These are phyloP conservation scores for Drosophila mojavensis DNA, from an alignment of 1,140 invertebrate species.

Conservation along the genomic window DNA sequence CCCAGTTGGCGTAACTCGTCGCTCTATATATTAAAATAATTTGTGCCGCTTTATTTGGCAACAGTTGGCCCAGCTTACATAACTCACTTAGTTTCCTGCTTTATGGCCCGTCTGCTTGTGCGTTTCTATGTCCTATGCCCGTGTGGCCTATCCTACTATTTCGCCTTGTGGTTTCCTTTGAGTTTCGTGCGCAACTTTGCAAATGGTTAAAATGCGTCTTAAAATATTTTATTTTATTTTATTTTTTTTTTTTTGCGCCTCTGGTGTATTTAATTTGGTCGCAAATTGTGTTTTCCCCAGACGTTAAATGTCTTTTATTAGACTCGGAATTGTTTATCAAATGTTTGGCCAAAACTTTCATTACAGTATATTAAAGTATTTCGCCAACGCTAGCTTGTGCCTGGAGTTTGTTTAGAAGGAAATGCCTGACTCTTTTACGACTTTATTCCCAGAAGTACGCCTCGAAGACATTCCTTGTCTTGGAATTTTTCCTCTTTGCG, in stretches of 20 bases:
- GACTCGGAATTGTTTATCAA: too few species aligned
- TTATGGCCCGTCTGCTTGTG: conserved; percentile 3
- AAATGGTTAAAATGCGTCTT: conserved; percentile 36
- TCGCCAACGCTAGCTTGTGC: conserved; percentile 27
- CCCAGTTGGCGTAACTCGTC: not conserved
- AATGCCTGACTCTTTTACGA: conserved; percentile 51
- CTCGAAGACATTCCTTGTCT: too few species aligned
- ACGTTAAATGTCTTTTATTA: conserved; percentile 2
- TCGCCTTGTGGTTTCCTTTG: conserved; percentile 30
- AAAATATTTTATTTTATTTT: conserved; percentile 33
- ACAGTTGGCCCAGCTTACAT: conserved; percentile 56
- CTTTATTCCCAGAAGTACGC: conserved; percentile 12
- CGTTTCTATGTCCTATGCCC: conserved; percentile 17
- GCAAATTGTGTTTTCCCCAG: conserved; percentile 41
- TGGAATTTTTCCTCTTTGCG: too few species aligned
- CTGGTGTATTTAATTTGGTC: conserved; percentile 49
- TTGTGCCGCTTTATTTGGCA: conserved; percentile 60
- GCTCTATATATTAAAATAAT: conserved; percentile 54
- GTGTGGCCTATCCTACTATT: conserved; percentile 49
- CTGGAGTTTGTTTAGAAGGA: conserved; percentile 43
- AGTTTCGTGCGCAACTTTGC: not conserved
- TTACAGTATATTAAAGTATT: conserved; percentile 71
- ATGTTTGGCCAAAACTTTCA: conserved; percentile 53
- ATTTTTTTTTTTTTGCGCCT: conserved; percentile 13
- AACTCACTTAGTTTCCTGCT: conserved; percentile 62